These are phyloP conservation scores for Brachirus orientalis DNA, from an alignment of 2,113 vertebrate genomes.

Conservation along the genomic window DNA sequence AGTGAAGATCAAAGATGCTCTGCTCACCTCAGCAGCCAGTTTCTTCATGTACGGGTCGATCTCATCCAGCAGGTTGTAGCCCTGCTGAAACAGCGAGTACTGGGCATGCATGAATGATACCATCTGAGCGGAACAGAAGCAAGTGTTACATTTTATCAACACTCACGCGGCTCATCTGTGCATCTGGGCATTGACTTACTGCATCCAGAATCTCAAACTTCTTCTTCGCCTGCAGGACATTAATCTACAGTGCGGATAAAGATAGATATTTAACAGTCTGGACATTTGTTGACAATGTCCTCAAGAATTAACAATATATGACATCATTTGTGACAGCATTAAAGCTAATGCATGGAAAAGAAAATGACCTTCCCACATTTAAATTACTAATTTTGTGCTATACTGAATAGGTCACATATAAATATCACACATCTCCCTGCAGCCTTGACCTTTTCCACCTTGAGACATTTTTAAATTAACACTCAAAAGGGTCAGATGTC, in stretches of 20 bases:
- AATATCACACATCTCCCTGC: conserved; percentile 2
- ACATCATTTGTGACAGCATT: too few relatives aligned
- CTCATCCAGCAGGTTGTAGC: conserved; percentile 92
- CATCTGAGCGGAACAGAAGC: conserved; percentile 83
- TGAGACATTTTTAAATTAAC: conserved; percentile 43
- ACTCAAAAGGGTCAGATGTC: conserved; percentile 32
- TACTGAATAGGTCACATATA: conserved; percentile 45
- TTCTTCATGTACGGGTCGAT: conserved; percentile 98
- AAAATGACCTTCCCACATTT: too few relatives aligned
- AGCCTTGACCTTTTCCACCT: conserved; percentile 46
- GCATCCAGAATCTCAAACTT: conserved; percentile 98
- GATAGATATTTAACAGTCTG: background rate
- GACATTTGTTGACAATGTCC: background rate
- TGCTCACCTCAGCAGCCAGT: conserved; percentile 91
- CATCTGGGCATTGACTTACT: conserved; percentile 77
- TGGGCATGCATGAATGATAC: conserved; percentile 98
- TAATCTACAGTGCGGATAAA: conserved; percentile 84
- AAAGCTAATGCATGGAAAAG: too few relatives aligned
- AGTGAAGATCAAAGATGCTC: background rate
- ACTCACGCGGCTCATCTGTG: background rate
- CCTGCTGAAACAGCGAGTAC: conserved; percentile 96
- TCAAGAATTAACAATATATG: background rate
- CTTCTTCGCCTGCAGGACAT: conserved; percentile 98
- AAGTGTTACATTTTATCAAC: background rate
- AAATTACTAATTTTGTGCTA: conserved; percentile 35